Evolutionary conservation across 2,888 invertebrate genomes (phyloP), one percentile per base, ranked within the genome.

Genomic region (Homarus gammarus): DNA sequence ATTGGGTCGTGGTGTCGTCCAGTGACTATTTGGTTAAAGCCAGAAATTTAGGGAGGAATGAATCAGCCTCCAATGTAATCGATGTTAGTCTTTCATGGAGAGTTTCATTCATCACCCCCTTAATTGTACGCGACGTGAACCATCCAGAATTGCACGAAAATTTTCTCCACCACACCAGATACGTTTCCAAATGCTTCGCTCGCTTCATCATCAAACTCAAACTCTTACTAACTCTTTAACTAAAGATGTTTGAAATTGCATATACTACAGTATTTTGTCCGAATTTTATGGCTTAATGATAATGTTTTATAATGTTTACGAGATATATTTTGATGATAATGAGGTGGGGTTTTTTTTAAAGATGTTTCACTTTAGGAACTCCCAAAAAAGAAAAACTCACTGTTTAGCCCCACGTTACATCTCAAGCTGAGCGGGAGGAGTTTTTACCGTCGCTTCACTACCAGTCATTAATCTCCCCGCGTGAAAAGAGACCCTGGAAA

Each of bases 81-180:
- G 40, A 22, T 73, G 73, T 36, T 27, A 40, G 12, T 18, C 73
- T 38, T 73, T 73, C 38, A 73, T n/a, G 40, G 38, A 73, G n/a
- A n/a, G 40, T 38, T 27, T 73, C 73, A 73, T 73, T 73, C 38
- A 73, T 73, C 73, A 38, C 18, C 18, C 27, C 73, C 38, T 36
- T 73, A 38, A 73, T 73, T 73, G 38, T 73, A 38, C 38, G 73
- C 38, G 38, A 73, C 73, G 38, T 36, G 73, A 38, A 73, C 73
- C 73, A 73, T 5, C 36, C 40, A 36, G 15, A 73, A n/a, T 73
- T 73, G 38, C 73, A 73, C 8, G 0, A n/a, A n/a, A 1, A 73
- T 73, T 73, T 73, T 27, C 18, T n/a, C n/a, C n/a, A n/a, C 3
- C 27, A 3, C 15, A 22, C 2, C 33, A 22, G 18, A 36, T 40